Conservation (phyloP, 2,888 invertebrate genomes). For the Brachypterus glaber region DNA sequence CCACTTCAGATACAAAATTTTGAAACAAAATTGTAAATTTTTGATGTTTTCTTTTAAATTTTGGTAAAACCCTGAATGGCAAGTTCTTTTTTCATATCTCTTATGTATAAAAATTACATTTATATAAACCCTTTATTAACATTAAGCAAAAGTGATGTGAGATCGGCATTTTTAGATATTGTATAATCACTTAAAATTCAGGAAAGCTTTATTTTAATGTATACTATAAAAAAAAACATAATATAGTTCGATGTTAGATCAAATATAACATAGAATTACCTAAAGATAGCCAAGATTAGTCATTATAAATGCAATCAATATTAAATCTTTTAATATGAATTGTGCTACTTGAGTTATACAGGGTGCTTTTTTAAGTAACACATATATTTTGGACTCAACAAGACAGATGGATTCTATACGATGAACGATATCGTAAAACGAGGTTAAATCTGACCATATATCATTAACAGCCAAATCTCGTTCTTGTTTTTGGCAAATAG, state of each 20-base stretch:
- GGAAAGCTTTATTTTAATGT: conserved; percentile 41
- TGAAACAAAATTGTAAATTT: conserved; percentile 38
- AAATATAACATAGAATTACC: conserved; percentile 38
- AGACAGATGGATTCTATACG: too few relatives aligned
- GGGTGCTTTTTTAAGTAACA: too few relatives aligned
- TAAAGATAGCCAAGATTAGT: conserved; percentile 38
- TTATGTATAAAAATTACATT: conserved; percentile 31
- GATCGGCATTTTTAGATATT: conserved; percentile 29
- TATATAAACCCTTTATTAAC: conserved; percentile 32
- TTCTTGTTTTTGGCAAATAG: too few relatives aligned
- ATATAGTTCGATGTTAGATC: conserved; percentile 43
- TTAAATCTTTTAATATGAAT: conserved; percentile 35
- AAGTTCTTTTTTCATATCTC: conserved; percentile 46
- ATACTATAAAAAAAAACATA: conserved; percentile 33
- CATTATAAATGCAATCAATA: conserved; percentile 41
- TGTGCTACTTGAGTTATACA: conserved; percentile 34
- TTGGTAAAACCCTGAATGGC: conserved; percentile 73
- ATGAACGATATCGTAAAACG: too few relatives aligned
- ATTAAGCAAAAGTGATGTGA: conserved; percentile 35
- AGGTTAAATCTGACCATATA: too few relatives aligned
- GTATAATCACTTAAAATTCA: conserved; percentile 37
- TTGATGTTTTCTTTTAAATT: conserved; percentile 42
- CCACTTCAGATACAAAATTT: conserved; percentile 43
- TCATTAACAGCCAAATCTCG: too few relatives aligned
- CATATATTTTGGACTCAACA: too few relatives aligned